phyloP scores from a whole-genome alignment of 64 coral and sea anemone genomes.

The Dendronephthya gigantea region DNA sequence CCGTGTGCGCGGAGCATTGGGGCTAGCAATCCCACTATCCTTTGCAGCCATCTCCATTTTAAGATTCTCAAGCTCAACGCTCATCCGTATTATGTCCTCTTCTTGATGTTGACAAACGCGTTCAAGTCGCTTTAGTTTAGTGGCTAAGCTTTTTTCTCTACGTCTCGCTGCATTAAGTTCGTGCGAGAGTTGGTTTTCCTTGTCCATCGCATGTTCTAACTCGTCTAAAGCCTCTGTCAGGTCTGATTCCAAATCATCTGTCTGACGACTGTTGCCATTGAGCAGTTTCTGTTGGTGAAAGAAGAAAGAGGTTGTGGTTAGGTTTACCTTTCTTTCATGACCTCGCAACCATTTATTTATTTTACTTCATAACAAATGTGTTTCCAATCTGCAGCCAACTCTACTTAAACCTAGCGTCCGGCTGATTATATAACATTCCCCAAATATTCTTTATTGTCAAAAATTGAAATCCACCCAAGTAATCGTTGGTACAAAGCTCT shows the following conservation, averaged over 20 bases:
- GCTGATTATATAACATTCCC: not conserved
- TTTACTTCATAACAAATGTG: too few relatives aligned
- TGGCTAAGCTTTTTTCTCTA: constrained; percentile 62
- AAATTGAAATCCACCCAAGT: too few relatives aligned
- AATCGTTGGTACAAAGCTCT: not conserved
- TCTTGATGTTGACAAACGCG: constrained; percentile 12
- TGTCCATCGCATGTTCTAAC: constrained; percentile 75
- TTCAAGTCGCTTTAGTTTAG: constrained; percentile 54
- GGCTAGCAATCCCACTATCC: constrained; percentile 5
- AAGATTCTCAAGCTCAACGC: not conserved
- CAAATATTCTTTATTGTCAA: not conserved
- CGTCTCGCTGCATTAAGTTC: constrained; percentile 50
- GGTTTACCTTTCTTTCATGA: too few relatives aligned
- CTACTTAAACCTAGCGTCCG: too few relatives aligned
- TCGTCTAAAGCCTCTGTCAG: constrained; percentile 88
- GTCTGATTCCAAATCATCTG: constrained; percentile 74
- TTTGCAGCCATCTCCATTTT: constrained; percentile 9
- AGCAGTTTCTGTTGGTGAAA: constrained; percentile 49
- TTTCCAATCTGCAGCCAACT: too few relatives aligned
- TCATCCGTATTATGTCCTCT: not conserved
- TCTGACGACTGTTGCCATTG: constrained; percentile 65
- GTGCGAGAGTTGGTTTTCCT: constrained; percentile 69
- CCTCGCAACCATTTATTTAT: too few relatives aligned
- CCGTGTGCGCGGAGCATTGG: not conserved
- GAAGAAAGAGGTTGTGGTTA: not conserved